Conservation (phyloP, 2,888 invertebrate species). For the Drosophila greeni region DNA sequence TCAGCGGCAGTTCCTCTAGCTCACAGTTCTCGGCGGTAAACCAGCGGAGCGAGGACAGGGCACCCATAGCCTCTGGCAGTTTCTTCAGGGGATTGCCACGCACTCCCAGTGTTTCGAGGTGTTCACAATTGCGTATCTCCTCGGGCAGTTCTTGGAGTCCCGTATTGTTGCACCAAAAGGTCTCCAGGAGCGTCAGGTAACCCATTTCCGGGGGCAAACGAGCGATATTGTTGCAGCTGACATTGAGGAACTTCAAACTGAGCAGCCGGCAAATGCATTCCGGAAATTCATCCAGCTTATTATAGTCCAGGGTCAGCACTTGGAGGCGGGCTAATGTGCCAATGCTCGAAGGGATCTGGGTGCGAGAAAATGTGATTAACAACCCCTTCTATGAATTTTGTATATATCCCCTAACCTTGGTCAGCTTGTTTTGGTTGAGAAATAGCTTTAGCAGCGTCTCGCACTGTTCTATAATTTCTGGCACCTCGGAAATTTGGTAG, state of each 20-base stretch:
- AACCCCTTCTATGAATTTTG: neutral
- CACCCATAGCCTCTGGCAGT: constrained; percentile 82
- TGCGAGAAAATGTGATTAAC: neutral
- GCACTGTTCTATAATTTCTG: constrained; percentile 81
- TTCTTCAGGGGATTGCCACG: constrained; percentile 82
- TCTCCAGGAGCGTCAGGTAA: constrained; percentile 81
- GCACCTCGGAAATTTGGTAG: constrained; percentile 83
- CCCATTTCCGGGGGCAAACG: constrained; percentile 82
- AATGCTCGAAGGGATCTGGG: constrained; percentile 79
- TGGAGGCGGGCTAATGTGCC: constrained; percentile 81
- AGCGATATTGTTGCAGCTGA: constrained; percentile 84
- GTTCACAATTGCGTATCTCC: constrained; percentile 82
- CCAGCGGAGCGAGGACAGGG: constrained; percentile 82
- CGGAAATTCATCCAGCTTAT: constrained; percentile 82
- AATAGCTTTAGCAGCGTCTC: constrained; percentile 82
- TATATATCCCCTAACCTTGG: constrained; percentile 74
- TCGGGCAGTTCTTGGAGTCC: constrained; percentile 81
- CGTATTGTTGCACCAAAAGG: constrained; percentile 84
- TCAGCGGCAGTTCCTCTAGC: constrained; percentile 80
- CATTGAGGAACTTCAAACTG: constrained; percentile 82
- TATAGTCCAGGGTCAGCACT: constrained; percentile 84
- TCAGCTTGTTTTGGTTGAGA: constrained; percentile 83
- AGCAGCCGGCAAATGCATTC: constrained; percentile 81
- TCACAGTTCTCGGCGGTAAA: constrained; percentile 83
- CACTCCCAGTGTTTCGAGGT: constrained; percentile 84